Evolutionary conservation across 2,888 invertebrate genomes (phyloP), one percentile per base, ranked within the genome.

Genomic region (Ophioninae sp.): DNA sequence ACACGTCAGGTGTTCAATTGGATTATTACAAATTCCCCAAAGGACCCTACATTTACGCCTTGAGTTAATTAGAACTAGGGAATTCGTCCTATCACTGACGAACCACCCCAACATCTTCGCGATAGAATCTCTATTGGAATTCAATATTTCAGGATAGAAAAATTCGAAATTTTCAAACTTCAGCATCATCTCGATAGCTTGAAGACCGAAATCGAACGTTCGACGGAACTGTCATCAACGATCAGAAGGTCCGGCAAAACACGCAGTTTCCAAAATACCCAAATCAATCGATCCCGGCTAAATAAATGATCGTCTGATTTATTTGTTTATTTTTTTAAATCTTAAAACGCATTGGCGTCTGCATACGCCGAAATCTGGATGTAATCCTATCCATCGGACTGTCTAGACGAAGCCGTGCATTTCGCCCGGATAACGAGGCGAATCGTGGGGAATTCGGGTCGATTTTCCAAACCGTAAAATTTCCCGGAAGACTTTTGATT

Each of bases 341-440:
- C 50, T 50, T 30, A 30, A 50, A 50, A 61, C 61, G 23, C 20
- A 23, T 61, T 61, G 10, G 21, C 21, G 21, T 23, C 61, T 61
- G 20, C 61, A 61, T 61, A 62, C 50, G 39, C 78, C 56, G 62
- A 50, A 50, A 13, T 50, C 75, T 68, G 50, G 10, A 17, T 50
- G 50, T 50, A 50, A 50, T 20, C 20, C 20, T 39, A 10, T n/a
- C 44, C 21, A 21, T 44, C 0, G 10, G 3, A 39, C 10, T 44
- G 44, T 41, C 8, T 1, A 44, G 41, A 10, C 39, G 41, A 67
- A 67, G 41, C 44, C 20, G 21, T 41, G 20, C 13, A 21, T 67
- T 44, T 21, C 21, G 41, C 13, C 67, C 21, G 67, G 44, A 20
- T 30, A 21, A 20, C 50, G 21, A 13, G 68, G 23, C 23, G 8